Percentiles rank a stretch among this genome's conserved stretches.
These are phyloP conservation scores for Dryocosmus kuriphilus DNA, from an alignment of 2,888 invertebrate species.

Conservation along the genomic window DNA sequence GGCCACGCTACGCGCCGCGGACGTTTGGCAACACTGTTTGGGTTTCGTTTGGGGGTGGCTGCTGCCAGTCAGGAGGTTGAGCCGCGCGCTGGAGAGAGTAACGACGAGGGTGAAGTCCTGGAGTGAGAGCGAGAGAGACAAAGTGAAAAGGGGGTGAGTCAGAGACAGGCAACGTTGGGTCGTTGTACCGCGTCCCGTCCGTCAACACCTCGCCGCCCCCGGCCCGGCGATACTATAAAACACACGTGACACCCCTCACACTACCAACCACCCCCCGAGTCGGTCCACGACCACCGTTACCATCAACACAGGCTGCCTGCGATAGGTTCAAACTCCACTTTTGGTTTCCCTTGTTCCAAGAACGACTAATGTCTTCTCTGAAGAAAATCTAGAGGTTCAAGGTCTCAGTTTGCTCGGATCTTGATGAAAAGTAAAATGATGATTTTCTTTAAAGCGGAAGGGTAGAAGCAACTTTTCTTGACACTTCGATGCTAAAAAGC, in stretches of 20 bases:
- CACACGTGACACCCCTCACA: constrained; percentile 72
- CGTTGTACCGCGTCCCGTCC: constrained; percentile 73
- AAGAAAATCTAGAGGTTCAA: background rate
- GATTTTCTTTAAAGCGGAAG: background rate
- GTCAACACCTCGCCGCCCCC: constrained; percentile 74
- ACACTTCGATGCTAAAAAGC: background rate
- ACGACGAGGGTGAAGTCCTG: constrained; percentile 45
- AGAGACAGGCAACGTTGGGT: constrained; percentile 67
- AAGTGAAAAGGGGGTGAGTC: constrained; percentile 52
- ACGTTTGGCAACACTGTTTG: constrained; percentile 76
- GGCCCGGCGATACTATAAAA: constrained; percentile 74
- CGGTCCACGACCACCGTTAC: constrained; percentile 62
- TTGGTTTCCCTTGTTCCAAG: constrained; percentile 6
- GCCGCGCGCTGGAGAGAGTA: constrained; percentile 66
- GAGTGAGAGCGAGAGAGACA: constrained; percentile 47
- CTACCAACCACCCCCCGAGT: constrained; percentile 56
- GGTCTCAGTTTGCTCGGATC: background rate
- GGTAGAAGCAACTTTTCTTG: background rate
- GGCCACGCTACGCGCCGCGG: constrained; percentile 70
- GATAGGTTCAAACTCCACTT: constrained; percentile 47
- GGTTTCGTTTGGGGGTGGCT: constrained; percentile 67
- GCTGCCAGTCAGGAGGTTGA: constrained; percentile 68
- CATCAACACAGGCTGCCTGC: constrained; percentile 59
- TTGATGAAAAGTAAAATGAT: background rate
- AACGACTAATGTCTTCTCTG: background rate